Percentiles rank a stretch among this genome's conserved stretches.
Evolutionary conservation across 1,140 invertebrate genomes (phyloP).

Genomic region (Hesperophylax magnus): DNA sequence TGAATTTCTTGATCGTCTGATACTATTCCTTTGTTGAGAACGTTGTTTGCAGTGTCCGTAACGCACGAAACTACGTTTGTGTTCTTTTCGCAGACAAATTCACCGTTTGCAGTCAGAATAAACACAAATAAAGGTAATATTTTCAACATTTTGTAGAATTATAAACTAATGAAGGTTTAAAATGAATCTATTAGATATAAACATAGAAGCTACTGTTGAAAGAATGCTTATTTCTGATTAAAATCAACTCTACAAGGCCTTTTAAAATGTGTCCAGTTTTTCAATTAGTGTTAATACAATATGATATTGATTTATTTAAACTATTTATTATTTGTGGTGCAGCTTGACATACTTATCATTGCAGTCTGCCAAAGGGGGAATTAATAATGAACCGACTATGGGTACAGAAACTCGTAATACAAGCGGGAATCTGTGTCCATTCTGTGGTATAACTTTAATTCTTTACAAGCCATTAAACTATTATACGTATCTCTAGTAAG

Average conservation of each 20-base stretch:
- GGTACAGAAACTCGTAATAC: no score
- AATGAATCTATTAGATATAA: not conserved
- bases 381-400: no score
- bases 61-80: not conserved
- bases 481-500: no score
- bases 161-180: not conserved
- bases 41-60: conserved; percentile 14
- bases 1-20: conserved; percentile 33
- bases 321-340: not conserved
- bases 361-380: no score
- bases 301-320: no score
- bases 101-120: not conserved
- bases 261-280: not conserved
- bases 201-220: not conserved
- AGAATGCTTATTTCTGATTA: not conserved
- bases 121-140: not conserved
- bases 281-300: not conserved
- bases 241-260: not conserved
- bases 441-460: no score
- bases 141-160: not conserved
- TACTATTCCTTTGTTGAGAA: conserved; percentile 25
- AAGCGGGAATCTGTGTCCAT: no score
- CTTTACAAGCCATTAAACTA: no score
- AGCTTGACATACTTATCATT: not conserved
- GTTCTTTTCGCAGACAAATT: not conserved